Evolutionary conservation across 2,797 vertebrate genomes (phyloP), one percentile per base, ranked within the genome.

Genomic region (Characodon lateralis): DNA sequence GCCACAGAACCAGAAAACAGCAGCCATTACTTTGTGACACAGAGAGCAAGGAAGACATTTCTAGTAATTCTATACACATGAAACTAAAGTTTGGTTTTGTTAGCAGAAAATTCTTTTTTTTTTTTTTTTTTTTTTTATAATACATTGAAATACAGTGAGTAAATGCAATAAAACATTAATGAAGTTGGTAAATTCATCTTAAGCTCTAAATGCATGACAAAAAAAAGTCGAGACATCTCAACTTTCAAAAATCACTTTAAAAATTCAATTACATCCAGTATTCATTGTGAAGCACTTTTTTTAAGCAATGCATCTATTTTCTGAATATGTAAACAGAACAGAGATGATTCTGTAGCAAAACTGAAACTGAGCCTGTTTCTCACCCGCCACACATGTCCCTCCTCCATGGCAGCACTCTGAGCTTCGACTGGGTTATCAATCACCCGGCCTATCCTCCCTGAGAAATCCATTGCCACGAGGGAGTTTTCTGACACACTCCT

Each of bases 381-480:
- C 95, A 99, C 98, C 96, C 98, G 95, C 98, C 98, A 99, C 1
- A 97, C 97, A n/a, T 98, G 97, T 61, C 97, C 98, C 90, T 99
- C 98, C 93, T 99, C 98, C 96, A 99, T 95, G 77, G 98, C 98
- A 35, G 98, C 98, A 28, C 97, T 98, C 95, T 98, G 97, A 82
- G 98, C 98, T 91, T 99, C 98, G 1, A 96, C 95, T 0, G 98
- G 98, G 91, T 99, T 99, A 89, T 99, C 97, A 72, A 99, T 99
- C 93, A 99, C 97, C 92, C 98, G 95, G 93, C 98, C 98, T 81
- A 97, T 99, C 88, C 97, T 97, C 88, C 98, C 98, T 85, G 98
- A 99, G 95, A 99, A 99, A 92, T 99, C 98, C 98, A 99, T 99
- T 3, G 98, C 98, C 91, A 99, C 98, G 1, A 99, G 96, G 84